Conservation (phyloP, 2,797 vertebrate genomes). For the Channa striata region DNA sequence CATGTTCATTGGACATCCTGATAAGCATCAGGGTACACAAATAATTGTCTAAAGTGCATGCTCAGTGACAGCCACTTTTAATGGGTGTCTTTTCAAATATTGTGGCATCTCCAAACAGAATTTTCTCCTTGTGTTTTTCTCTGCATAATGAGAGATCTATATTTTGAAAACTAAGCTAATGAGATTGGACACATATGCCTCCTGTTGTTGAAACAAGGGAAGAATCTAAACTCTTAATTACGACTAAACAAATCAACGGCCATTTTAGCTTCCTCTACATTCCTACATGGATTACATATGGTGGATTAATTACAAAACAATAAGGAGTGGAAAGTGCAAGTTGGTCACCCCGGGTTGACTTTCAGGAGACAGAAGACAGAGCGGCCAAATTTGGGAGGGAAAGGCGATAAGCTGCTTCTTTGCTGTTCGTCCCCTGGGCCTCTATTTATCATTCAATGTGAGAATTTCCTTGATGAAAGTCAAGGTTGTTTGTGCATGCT, state of each 20-base stretch:
- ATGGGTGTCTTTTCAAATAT: conserved; percentile 36
- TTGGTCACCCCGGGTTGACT: conserved; percentile 81
- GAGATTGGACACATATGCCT: conserved; percentile 58
- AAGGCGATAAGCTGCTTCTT: conserved; percentile 87
- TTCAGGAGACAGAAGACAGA: conserved; percentile 81
- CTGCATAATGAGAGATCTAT: conserved; percentile 46
- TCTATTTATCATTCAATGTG: conserved; percentile 88
- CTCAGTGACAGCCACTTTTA: conserved; percentile 40
- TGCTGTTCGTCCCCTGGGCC: conserved; percentile 81
- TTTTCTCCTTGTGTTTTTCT: conserved; percentile 23
- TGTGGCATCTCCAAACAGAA: conserved; percentile 25
- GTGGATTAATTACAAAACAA: conserved; percentile 79
- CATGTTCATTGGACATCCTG: conserved; percentile 58
- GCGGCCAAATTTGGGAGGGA: conserved; percentile 83
- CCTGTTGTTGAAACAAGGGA: conserved; percentile 63
- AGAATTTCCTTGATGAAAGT: conserved; percentile 88
- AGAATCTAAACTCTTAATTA: conserved; percentile 70
- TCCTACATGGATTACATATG: conserved; percentile 73
- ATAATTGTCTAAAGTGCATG: conserved; percentile 71
- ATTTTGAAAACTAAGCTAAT: conserved; percentile 54
- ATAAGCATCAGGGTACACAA: conserved; percentile 64
- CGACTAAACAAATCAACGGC: conserved; percentile 61
- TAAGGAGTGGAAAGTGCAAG: conserved; percentile 77
- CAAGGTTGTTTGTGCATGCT: conserved; percentile 87
- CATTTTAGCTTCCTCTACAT: conserved; percentile 55